Conservation (phyloP, 2,888 invertebrate species). For the Phalangium opilio region DNA sequence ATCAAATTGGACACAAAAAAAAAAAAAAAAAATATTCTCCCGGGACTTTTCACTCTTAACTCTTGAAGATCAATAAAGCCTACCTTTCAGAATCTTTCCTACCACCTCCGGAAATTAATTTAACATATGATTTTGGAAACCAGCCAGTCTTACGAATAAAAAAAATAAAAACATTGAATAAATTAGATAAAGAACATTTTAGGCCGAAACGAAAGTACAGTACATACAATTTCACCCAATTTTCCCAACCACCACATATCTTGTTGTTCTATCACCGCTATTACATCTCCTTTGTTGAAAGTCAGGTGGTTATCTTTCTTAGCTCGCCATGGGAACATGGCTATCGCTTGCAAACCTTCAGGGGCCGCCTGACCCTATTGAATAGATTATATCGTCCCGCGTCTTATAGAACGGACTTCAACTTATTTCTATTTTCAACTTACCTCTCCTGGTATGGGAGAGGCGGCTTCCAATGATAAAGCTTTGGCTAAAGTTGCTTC, state of each 20-base stretch:
- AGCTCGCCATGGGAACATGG: slow-evolving; percentile 44
- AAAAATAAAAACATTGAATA: no score
- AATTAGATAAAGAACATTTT: no score
- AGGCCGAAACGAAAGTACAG: no score
- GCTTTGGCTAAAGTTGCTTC: slow-evolving; percentile 21
- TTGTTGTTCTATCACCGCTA: slow-evolving; percentile 43
- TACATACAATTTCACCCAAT: slow-evolving; percentile 32
- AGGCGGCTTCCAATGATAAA: slow-evolving; percentile 17
- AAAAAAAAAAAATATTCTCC: neutral
- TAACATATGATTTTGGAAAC: slow-evolving; percentile 46
- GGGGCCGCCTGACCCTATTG: slow-evolving; percentile 28
- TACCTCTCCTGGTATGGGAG: slow-evolving; percentile 29
- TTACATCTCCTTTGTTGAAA: slow-evolving; percentile 44
- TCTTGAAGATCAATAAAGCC: no score
- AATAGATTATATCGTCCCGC: no score
- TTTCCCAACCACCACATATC: slow-evolving; percentile 49
- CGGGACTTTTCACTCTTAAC: no score
- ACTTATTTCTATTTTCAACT: slow-evolving; percentile 2
- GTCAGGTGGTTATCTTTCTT: slow-evolving; percentile 43
- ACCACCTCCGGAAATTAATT: slow-evolving; percentile 25
- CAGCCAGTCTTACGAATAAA: slow-evolving; percentile 35
- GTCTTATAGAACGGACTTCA: neutral
- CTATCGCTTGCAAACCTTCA: slow-evolving; percentile 36
- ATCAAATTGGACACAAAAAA: no score
- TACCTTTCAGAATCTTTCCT: slow-evolving; percentile 6